A percentile compares a stretch with the other conserved stretches of the same genome.
Evolutionary conservation across 2,113 vertebrate species (phyloP).

Genomic region (Saccopteryx leptura): DNA sequence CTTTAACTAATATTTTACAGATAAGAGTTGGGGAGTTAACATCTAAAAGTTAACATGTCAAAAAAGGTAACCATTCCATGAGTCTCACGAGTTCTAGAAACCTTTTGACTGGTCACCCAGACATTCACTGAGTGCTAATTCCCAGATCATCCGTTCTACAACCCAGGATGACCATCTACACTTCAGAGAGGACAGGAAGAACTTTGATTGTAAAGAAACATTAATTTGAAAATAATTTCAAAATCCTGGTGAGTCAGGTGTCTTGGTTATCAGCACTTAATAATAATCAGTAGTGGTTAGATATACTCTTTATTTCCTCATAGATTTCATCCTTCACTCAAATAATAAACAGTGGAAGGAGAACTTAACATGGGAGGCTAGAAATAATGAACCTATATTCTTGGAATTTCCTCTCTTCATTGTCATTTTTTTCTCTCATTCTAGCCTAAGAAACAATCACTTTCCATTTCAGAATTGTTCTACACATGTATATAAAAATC

Average conservation of each 20-base stretch:
- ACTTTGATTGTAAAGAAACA: background rate
- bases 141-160: background rate
- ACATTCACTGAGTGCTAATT: background rate
- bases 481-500: background rate
- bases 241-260: background rate
- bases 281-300: conserved; percentile 32
- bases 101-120: background rate
- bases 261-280: background rate
- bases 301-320: conserved; percentile 30
- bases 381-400: conserved; percentile 12
- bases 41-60: background rate
- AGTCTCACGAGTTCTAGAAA: background rate
- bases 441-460: background rate
- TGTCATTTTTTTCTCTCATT: background rate
- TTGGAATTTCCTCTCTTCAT: background rate
- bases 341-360: conserved; percentile 31
- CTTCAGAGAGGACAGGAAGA: background rate
- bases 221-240: conserved; percentile 37
- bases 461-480: background rate
- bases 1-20: conserved; percentile 64
- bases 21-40: background rate
- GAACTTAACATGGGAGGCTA: conserved; percentile 5
- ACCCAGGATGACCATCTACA: background rate
- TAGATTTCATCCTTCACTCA: background rate
- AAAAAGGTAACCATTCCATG: background rate